These are phyloP conservation scores for Drosophila macrospina DNA, from an alignment of 2,888 invertebrate genomes.

Conservation along the genomic window DNA sequence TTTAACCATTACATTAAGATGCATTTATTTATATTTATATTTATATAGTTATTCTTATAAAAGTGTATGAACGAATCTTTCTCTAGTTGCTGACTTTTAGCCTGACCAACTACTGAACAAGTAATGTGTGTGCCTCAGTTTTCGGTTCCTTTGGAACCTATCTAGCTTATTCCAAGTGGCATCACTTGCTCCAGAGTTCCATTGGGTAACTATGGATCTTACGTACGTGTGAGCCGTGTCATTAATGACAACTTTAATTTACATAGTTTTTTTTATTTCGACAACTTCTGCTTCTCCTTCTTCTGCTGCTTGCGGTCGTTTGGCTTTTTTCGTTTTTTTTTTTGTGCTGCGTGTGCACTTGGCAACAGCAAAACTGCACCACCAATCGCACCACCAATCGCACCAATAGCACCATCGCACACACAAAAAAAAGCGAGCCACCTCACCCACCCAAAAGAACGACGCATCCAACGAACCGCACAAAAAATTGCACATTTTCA, in stretches of 20 bases:
- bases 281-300: not conserved
- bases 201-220: not conserved
- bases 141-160: not conserved
- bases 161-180: not conserved
- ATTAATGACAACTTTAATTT: constrained; percentile 73
- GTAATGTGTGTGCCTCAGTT: not conserved
- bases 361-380: constrained; percentile 60
- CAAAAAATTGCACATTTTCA: constrained; percentile 57
- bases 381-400: constrained; percentile 18
- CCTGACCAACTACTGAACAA: not conserved
- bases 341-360: constrained; percentile 67
- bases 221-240: constrained; percentile 44
- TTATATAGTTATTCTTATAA: no score
- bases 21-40: no score
- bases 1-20: no score
- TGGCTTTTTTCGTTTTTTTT: constrained; percentile 11
- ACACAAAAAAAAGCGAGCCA: constrained; percentile 21
- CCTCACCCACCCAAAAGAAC: constrained; percentile 28
- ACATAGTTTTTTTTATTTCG: constrained; percentile 34
- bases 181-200: not conserved
- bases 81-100: no score
- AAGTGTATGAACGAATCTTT: no score
- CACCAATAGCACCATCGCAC: not conserved
- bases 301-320: not conserved
- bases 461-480: constrained; percentile 46